Conservation (phyloP, 2,888 invertebrate genomes). For the Cosmopolites sordidus region DNA sequence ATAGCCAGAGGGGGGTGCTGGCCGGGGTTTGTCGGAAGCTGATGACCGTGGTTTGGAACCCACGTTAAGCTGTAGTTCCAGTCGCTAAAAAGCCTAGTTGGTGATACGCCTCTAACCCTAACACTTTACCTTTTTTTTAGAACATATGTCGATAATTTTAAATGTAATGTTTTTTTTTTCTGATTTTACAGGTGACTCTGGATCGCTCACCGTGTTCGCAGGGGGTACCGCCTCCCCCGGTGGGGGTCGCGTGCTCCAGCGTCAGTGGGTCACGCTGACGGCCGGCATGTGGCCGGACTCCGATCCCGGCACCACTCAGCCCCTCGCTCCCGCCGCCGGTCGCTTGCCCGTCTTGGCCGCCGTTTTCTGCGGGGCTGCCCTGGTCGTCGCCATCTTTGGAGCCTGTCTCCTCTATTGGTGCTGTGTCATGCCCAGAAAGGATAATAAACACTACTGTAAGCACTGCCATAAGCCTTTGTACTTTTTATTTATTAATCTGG, state of each 20-base stretch:
- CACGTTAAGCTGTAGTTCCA: too few species aligned
- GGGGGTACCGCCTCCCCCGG: constrained; percentile 19
- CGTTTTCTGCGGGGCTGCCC: constrained; percentile 55
- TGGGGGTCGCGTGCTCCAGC: constrained; percentile 43
- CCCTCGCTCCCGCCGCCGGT: constrained; percentile 45
- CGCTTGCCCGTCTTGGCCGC: constrained; percentile 50
- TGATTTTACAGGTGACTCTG: constrained; percentile 44
- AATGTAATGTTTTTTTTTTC: constrained; percentile 7
- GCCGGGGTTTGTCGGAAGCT: too few species aligned
- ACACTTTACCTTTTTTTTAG: too few species aligned
- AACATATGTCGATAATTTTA: too few species aligned
- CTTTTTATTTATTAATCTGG: background rate
- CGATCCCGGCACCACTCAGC: constrained; percentile 47
- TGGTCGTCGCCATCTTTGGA: constrained; percentile 61
- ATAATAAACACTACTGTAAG: constrained; percentile 66
- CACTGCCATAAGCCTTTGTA: constrained; percentile 11
- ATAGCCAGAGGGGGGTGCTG: too few species aligned
- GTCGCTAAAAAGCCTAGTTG: too few species aligned
- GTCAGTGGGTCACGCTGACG: constrained; percentile 54
- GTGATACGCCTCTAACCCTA: too few species aligned
- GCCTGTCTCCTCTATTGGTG: constrained; percentile 63
- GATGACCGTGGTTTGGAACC: too few species aligned
- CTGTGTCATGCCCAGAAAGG: constrained; percentile 65
- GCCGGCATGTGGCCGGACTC: constrained; percentile 52
- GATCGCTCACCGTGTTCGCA: constrained; percentile 35